These are phyloP conservation scores for Tiliacea aurago DNA, from an alignment of 2,888 invertebrate species.

Conservation along the genomic window DNA sequence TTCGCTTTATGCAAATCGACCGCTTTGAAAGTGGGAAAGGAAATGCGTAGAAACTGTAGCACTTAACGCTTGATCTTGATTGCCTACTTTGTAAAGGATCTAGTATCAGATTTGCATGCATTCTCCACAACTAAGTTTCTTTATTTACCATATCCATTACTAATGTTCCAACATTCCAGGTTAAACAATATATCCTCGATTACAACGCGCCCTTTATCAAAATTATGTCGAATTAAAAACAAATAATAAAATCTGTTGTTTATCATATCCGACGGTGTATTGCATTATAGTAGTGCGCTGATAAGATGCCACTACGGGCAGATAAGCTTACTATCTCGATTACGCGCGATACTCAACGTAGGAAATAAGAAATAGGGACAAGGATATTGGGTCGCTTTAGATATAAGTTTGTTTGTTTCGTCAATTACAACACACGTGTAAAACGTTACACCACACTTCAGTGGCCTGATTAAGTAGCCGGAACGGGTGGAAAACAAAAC, in stretches of 20 bases:
- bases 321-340: slow-evolving; percentile 86
- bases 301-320: slow-evolving; percentile 83
- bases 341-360: slow-evolving; percentile 82
- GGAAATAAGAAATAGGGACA: slow-evolving; percentile 89
- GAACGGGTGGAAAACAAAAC: slow-evolving; percentile 57
- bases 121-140: slow-evolving; percentile 52
- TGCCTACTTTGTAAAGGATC: slow-evolving; percentile 60
- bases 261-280: slow-evolving; percentile 75
- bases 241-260: slow-evolving; percentile 78
- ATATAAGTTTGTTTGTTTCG: slow-evolving; percentile 83
- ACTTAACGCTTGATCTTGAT: slow-evolving; percentile 56
- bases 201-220: slow-evolving; percentile 61
- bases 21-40: slow-evolving; percentile 54
- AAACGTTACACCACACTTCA: slow-evolving; percentile 78
- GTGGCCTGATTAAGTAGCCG: slow-evolving; percentile 64
- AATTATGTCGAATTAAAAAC: slow-evolving; percentile 76
- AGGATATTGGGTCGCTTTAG: slow-evolving; percentile 83
- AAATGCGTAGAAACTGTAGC: slow-evolving; percentile 62
- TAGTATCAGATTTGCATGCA: slow-evolving; percentile 52
- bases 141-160: slow-evolving; percentile 60
- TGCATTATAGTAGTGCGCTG: slow-evolving; percentile 81
- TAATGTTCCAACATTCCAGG: slow-evolving; percentile 39
- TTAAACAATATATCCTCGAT: slow-evolving; percentile 44
- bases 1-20: slow-evolving; percentile 39
- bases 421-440: slow-evolving; percentile 85